These are phyloP conservation scores for Rhagonycha fulva DNA, from an alignment of 2,888 invertebrate genomes.

Conservation along the genomic window DNA sequence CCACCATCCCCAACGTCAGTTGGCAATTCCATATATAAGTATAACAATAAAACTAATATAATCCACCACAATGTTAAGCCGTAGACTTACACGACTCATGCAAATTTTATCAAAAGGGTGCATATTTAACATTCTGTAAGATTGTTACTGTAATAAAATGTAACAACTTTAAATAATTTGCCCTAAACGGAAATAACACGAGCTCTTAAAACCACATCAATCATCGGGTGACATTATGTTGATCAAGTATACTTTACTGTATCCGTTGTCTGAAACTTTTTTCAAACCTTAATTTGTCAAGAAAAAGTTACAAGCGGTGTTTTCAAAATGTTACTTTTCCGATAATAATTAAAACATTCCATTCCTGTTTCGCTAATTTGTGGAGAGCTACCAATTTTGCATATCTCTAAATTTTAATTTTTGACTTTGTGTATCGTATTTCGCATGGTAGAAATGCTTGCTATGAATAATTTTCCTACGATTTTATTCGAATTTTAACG, in stretches of 20 bases:
- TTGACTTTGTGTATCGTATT: background rate
- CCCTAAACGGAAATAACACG: background rate
- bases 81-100: no score
- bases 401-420: no score
- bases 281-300: background rate
- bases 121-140: no score
- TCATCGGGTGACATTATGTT: background rate
- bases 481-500: background rate
- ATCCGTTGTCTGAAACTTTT: background rate
- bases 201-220: background rate
- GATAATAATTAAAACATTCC: background rate
- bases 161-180: background rate
- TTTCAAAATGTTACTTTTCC: background rate
- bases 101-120: no score
- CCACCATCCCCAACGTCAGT: no score
- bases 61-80: no score
- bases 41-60: no score
- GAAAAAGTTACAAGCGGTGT: background rate
- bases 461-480: background rate
- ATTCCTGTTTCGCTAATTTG: background rate
- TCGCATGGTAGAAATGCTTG: background rate
- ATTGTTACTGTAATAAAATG: no score
- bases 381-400: background rate
- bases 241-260: background rate
- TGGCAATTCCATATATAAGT: no score